These are phyloP conservation scores for Eulithis testata DNA, from an alignment of 2,888 invertebrate species.

Conservation along the genomic window DNA sequence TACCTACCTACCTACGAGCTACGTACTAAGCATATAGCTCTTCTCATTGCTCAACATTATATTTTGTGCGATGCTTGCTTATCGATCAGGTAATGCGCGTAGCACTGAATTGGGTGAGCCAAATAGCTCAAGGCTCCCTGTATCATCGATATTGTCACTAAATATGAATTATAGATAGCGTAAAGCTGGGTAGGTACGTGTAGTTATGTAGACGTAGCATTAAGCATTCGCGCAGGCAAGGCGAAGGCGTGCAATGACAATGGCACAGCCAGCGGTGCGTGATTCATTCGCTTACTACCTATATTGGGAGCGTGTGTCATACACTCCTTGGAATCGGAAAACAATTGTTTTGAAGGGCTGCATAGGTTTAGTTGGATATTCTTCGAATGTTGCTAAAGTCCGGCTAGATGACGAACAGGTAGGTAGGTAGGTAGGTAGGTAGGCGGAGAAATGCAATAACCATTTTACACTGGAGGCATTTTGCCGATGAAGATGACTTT, in stretches of 20 bases:
- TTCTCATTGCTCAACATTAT: too few species aligned
- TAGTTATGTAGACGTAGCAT: neutral
- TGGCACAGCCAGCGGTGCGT: neutral
- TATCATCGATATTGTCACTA: slow-evolving; percentile 18
- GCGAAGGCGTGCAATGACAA: neutral
- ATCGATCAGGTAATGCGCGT: too few species aligned
- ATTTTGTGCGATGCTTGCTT: too few species aligned
- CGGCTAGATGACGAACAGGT: slow-evolving; percentile 4
- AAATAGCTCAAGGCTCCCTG: slow-evolving; percentile 18
- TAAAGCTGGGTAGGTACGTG: slow-evolving; percentile 2
- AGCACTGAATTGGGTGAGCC: neutral
- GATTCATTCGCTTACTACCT: neutral
- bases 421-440: neutral
- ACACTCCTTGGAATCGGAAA: slow-evolving; percentile 15
- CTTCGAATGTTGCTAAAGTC: neutral
- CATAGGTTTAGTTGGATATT: slow-evolving; percentile 4
- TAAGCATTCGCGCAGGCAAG: neutral
- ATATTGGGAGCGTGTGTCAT: slow-evolving; percentile 21
- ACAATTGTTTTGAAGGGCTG: slow-evolving; percentile 12
- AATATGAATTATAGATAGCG: slow-evolving; percentile 24
- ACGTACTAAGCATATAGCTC: too few species aligned
- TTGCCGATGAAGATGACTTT: too few species aligned
- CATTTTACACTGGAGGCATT: neutral
- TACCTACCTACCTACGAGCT: too few species aligned
- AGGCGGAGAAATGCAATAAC: neutral